A percentile compares a stretch with the other conserved stretches of the same genome.
phyloP scores from a whole-genome alignment of 2,797 vertebrate species.

The Mionectes olivaceus region DNA sequence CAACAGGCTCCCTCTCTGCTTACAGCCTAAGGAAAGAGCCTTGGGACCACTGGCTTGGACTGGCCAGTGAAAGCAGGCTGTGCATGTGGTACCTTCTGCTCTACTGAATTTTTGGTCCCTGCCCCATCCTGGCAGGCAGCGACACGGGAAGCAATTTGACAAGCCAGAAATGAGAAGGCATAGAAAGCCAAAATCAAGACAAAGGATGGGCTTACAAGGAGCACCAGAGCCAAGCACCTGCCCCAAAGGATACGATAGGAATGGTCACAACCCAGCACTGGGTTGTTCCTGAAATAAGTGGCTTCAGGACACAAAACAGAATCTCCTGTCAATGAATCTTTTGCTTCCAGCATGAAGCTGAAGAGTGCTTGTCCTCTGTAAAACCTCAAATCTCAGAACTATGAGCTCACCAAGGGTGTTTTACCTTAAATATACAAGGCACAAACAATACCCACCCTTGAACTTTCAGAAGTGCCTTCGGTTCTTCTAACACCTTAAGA shows the following conservation, averaged over 20 bases:
- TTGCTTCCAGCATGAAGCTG: neutral
- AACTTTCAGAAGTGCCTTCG: neutral
- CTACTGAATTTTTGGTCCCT: neutral
- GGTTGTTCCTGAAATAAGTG: neutral
- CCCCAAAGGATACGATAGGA: neutral
- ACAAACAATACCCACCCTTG: neutral
- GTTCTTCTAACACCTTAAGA: neutral
- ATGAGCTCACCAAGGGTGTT: neutral
- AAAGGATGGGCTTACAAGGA: neutral
- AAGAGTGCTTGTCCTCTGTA: neutral
- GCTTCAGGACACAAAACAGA: neutral
- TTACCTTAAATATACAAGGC: neutral
- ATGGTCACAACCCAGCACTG: neutral
- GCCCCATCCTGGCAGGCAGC: neutral
- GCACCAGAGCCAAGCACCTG: neutral
- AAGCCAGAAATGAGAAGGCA: neutral
- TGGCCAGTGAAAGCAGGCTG: neutral
- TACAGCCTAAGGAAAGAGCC: neutral
- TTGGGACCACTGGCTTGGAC: neutral
- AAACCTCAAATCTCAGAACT: neutral
- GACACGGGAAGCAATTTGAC: neutral
- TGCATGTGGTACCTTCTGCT: neutral
- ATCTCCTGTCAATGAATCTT: neutral
- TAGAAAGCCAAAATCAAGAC: conserved; percentile 14
- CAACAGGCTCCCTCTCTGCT: neutral